A percentile compares a stretch with the other conserved stretches of the same genome.
Conservation (phyloP, 1,140 invertebrate species). For the Sminthurinus signatus region DNA sequence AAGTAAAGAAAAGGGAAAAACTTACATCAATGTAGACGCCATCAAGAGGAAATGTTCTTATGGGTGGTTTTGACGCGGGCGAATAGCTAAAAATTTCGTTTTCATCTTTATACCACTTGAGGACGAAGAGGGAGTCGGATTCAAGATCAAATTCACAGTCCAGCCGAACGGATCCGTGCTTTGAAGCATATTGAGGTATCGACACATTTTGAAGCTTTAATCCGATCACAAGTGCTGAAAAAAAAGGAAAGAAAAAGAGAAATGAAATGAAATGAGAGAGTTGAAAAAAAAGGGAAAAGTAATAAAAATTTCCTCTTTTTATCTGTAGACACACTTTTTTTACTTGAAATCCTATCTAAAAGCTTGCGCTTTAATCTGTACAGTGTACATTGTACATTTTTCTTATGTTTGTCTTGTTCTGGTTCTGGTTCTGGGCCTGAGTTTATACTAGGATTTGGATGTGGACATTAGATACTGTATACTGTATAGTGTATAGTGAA, state of each 20-base stretch:
- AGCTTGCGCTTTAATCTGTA: no score
- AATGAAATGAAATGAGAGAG: no score
- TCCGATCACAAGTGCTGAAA: constrained; percentile 20
- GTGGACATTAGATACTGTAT: no score
- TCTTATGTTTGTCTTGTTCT: no score
- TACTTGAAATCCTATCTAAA: no score
- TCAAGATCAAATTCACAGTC: constrained; percentile 33
- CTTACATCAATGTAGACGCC: constrained; percentile 39
- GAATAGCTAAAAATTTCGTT: constrained; percentile 33
- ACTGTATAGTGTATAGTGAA: no score
- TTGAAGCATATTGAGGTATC: constrained; percentile 29
- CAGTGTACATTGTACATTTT: no score
- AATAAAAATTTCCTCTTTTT: no score
- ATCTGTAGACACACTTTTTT: no score
- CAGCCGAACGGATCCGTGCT: constrained; percentile 22
- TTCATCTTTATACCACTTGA: constrained; percentile 39
- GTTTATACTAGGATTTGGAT: no score
- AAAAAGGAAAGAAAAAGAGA: not conserved
- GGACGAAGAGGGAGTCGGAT: constrained; percentile 25
- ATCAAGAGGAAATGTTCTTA: constrained; percentile 28
- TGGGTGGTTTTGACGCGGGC: constrained; percentile 12
- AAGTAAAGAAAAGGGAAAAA: not conserved
- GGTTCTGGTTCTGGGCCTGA: no score
- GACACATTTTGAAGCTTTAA: constrained; percentile 33
- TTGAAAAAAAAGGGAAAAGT: no score